A percentile compares a stretch with the other conserved stretches of the same genome.
These are phyloP conservation scores for Pocillopora meandrina DNA, from an alignment of 92 coral and sea anemone species.

Conservation along the genomic window DNA sequence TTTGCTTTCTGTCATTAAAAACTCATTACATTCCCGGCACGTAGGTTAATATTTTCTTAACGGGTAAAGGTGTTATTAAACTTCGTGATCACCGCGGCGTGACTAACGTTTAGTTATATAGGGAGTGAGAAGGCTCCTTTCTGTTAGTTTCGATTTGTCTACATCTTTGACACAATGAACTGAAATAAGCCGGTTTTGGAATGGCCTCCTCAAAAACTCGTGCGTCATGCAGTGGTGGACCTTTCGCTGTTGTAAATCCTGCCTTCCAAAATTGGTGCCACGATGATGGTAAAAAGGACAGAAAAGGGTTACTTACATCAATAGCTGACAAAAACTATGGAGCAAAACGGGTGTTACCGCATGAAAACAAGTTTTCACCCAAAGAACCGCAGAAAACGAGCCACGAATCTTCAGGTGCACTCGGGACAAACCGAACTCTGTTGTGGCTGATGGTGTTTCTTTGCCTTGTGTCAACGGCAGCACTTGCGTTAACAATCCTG, in stretches of 20 bases:
- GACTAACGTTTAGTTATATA: background rate
- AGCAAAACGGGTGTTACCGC: background rate
- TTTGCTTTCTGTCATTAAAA: slow-evolving; percentile 1
- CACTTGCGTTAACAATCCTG: slow-evolving; percentile 15
- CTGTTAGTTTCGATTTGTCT: background rate
- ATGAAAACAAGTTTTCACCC: background rate
- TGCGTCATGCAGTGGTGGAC: background rate
- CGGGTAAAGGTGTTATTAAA: slow-evolving; percentile 1
- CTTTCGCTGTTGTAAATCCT: slow-evolving; percentile 15
- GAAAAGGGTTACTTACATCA: background rate
- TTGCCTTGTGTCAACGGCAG: slow-evolving; percentile 22
- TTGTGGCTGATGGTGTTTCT: background rate
- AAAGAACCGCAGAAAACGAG: background rate
- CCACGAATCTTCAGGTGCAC: background rate
- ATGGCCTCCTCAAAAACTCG: slow-evolving; percentile 8
- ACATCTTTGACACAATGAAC: background rate
- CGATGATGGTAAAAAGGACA: slow-evolving; percentile 1
- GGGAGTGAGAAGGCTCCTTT: background rate
- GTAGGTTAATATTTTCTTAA: background rate
- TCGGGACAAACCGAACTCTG: background rate
- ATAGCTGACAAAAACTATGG: slow-evolving; percentile 1
- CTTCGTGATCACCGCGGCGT: background rate
- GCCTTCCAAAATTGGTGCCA: slow-evolving; percentile 34
- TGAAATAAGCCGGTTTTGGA: background rate
- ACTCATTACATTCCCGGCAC: slow-evolving; percentile 10